Conservation (phyloP, 2,113 vertebrate genomes). For the Psophia crepitans region DNA sequence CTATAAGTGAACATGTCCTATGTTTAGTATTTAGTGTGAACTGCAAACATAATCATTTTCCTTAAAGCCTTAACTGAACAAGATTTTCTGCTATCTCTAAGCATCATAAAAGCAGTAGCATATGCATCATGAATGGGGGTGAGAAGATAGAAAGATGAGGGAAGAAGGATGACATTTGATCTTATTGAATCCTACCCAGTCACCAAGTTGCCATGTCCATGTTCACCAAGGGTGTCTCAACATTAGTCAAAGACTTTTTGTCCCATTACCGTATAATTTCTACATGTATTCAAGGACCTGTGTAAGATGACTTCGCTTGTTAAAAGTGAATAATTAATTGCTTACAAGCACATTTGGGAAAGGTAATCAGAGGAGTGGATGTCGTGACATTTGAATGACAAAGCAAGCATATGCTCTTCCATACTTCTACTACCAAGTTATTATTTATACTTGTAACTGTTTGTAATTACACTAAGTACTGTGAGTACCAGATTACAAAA, state of each 20-base stretch:
- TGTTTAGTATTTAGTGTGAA: neutral
- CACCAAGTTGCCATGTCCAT: neutral
- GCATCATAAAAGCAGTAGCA: neutral
- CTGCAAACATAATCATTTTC: neutral
- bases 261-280: neutral
- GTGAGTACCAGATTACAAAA: neutral
- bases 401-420: neutral
- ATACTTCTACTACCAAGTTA: neutral
- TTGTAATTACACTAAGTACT: neutral
- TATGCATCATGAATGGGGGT: rapidly evolving
- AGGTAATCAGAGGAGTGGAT: neutral
- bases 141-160: neutral
- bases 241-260: neutral
- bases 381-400: neutral
- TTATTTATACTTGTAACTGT: neutral
- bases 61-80: neutral
- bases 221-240: neutral
- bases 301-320: neutral
- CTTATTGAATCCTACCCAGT: neutral
- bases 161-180: neutral
- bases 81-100: neutral
- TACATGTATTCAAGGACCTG: neutral
- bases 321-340: neutral
- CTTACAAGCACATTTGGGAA: neutral
- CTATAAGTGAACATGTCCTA: neutral